phyloP scores from a whole-genome alignment of 1,140 invertebrate species.

The Tetramorium simillimum region DNA sequence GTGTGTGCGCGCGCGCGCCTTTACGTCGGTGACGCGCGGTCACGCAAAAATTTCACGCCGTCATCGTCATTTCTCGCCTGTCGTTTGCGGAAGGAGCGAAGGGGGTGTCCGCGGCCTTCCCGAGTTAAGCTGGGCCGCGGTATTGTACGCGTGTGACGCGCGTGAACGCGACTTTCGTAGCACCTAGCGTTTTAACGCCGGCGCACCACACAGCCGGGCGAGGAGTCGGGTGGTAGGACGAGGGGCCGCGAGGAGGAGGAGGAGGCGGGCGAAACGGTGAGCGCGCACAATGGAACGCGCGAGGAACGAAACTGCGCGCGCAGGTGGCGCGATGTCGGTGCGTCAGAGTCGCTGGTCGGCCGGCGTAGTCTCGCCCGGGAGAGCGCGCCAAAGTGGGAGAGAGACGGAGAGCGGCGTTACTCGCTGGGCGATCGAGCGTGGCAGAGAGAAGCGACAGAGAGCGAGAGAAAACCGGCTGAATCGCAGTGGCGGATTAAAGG shows the following conservation, averaged over 20 bases:
- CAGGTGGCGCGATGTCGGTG: constrained; percentile 84
- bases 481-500: constrained; percentile 23
- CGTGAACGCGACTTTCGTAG: constrained; percentile 17
- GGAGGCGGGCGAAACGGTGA: background rate
- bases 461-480: constrained; percentile 62
- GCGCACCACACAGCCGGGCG: background rate
- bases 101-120: background rate
- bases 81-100: constrained; percentile 9
- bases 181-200: constrained; percentile 13
- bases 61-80: background rate
- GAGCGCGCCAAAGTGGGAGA: constrained; percentile 42
- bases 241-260: too few relatives aligned
- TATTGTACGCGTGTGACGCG: background rate
- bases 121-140: constrained; percentile 16
- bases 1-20: too few relatives aligned
- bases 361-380: constrained; percentile 74
- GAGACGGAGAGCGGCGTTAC: constrained; percentile 18
- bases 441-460: constrained; percentile 57
- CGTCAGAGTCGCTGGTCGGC: constrained; percentile 79
- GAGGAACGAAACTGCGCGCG: constrained; percentile 76
- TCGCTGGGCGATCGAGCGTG: background rate
- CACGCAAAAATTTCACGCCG: background rate
- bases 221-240: too few relatives aligned
- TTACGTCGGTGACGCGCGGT: background rate
- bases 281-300: background rate